phyloP scores from a whole-genome alignment of 2,797 vertebrate species.

The Geotrypetes seraphini region DNA sequence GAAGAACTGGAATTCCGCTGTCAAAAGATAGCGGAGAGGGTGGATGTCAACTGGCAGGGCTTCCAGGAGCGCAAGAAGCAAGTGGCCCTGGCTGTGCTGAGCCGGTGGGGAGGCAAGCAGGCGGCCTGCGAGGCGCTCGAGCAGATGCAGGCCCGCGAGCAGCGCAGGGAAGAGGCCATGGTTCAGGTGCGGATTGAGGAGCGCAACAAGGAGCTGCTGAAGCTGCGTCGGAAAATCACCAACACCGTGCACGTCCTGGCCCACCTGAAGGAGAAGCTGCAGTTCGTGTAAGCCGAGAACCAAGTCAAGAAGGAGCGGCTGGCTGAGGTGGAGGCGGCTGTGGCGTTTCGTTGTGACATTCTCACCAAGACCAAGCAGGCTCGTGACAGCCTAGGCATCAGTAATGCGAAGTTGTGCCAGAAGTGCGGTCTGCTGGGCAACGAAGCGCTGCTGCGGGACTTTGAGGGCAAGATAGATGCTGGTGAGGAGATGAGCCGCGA shows the following conservation, averaged over 20 bases:
- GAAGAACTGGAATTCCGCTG: too few relatives aligned
- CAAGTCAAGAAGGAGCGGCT: constrained; percentile 29
- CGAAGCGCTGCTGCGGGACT: constrained; percentile 34
- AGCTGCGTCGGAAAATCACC: constrained; percentile 47
- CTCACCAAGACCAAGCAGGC: constrained; percentile 47
- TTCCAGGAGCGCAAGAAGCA: too few relatives aligned
- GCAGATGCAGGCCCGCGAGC: too few relatives aligned
- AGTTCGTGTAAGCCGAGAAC: constrained; percentile 47
- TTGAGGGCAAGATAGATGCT: constrained; percentile 43
- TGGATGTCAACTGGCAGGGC: too few relatives aligned
- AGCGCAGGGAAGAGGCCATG: constrained; percentile 44
- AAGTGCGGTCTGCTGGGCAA: constrained; percentile 56
- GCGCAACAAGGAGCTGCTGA: constrained; percentile 43
- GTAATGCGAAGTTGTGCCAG: constrained; percentile 48
- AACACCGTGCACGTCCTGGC: constrained; percentile 45
- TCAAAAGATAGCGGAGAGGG: too few relatives aligned
- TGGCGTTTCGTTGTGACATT: constrained; percentile 39
- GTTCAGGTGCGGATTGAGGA: constrained; percentile 36
- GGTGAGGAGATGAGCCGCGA: constrained; percentile 21
- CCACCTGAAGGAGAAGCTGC: constrained; percentile 63
- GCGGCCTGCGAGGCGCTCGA: too few relatives aligned
- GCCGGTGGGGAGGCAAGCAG: too few relatives aligned
- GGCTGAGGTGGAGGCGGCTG: too few relatives aligned
- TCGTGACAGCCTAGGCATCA: constrained; percentile 33
- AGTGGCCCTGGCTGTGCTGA: too few relatives aligned